A percentile compares a stretch with the other conserved stretches of the same genome.
Conservation (phyloP, 2,888 invertebrate species). For the Noctua fimbriata region DNA sequence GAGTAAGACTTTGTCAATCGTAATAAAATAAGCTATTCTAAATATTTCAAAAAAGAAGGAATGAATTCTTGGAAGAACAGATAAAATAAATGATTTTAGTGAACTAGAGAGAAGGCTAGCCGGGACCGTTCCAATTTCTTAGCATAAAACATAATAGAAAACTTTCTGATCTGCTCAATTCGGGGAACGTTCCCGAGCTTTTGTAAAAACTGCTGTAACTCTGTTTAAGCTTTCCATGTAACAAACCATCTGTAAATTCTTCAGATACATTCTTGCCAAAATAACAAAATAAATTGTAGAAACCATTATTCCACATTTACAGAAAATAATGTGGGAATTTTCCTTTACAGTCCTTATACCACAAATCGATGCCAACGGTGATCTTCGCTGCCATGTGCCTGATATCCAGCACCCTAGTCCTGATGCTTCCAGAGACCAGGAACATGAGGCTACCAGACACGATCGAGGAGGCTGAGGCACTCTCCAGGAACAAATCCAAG, state of each 20-base stretch:
- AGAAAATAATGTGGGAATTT: conserved; percentile 7
- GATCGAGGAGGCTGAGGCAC: conserved; percentile 92
- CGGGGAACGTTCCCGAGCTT: neutral
- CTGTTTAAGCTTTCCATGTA: neutral
- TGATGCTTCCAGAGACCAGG: conserved; percentile 93
- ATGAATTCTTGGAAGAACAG: neutral
- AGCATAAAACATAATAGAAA: neutral
- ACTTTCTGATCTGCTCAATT: neutral
- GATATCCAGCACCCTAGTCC: conserved; percentile 91
- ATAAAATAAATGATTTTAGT: neutral
- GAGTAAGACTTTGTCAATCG: neutral
- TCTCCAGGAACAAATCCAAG: conserved; percentile 80
- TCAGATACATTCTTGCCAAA: neutral
- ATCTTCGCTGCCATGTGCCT: conserved; percentile 92
- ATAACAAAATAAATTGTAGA: neutral
- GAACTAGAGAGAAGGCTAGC: neutral
- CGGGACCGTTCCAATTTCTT: neutral
- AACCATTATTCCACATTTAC: neutral
- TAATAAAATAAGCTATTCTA: neutral
- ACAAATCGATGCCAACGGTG: conserved; percentile 91
- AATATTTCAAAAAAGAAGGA: neutral
- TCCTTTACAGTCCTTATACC: conserved; percentile 81
- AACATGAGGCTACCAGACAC: conserved; percentile 92
- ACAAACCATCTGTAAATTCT: neutral
- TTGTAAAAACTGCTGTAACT: neutral